A percentile compares a stretch with the other conserved stretches of the same genome.
Evolutionary conservation across 2,113 vertebrate genomes (phyloP).

Genomic region (Nansenia antarctica): DNA sequence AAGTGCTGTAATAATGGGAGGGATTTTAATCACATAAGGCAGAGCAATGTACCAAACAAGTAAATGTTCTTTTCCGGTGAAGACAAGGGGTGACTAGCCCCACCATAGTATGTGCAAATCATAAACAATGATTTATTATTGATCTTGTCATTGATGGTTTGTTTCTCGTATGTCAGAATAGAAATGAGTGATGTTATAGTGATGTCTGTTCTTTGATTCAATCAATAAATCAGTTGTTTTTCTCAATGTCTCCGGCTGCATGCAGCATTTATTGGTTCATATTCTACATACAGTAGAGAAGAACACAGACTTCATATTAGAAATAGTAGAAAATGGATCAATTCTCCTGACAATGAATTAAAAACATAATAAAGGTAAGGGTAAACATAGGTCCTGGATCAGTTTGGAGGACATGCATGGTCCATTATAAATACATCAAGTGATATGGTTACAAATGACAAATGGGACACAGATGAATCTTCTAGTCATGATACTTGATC

Average conservation of each 20-base stretch:
- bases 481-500: slow-evolving; percentile 18
- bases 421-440: slow-evolving; percentile 71
- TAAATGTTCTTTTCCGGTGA: neutral
- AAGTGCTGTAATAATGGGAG: too few species aligned
- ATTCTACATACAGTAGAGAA: slow-evolving; percentile 72
- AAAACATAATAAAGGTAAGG: slow-evolving; percentile 35
- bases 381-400: slow-evolving; percentile 54
- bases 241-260: slow-evolving; percentile 72
- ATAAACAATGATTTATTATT: too few species aligned
- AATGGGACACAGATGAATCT: slow-evolving; percentile 49
- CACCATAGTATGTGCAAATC: neutral
- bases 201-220: neutral
- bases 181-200: neutral
- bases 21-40: too few species aligned
- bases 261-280: slow-evolving; percentile 86
- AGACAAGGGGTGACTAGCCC: neutral
- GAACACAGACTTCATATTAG: slow-evolving; percentile 73
- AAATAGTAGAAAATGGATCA: slow-evolving; percentile 77
- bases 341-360: slow-evolving; percentile 55
- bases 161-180: neutral
- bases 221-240: neutral
- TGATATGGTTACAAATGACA: slow-evolving; percentile 55
- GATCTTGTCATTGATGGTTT: neutral
- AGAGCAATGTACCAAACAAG: too few species aligned
- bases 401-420: slow-evolving; percentile 73